Base-by-base conservation (phyloP, 2,797 vertebrate genomes). In the Silurus aristotelis region DNA sequence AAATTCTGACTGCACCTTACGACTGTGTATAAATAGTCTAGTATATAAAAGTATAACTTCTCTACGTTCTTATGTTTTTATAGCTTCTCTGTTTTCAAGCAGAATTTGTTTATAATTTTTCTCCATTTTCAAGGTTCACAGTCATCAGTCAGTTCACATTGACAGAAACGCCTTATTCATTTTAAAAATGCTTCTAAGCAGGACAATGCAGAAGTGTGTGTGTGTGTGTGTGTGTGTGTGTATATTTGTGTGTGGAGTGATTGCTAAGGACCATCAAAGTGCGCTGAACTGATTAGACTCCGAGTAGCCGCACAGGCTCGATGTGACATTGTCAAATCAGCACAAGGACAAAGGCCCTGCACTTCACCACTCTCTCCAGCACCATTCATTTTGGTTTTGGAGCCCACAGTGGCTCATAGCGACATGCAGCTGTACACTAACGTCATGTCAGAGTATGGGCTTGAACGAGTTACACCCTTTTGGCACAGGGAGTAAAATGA, bases 311-410 rank as follows among this genome's bases (percentile, higher is more conserved):
- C 52, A 56, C 61, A 55, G 61, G 6, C 58, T 14, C 12, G 60
- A 22, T 60, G 60, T 86, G 85, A 86, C 80, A 78, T 83, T 86
- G 85, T 78, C 79, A 64, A 86, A 86, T 86, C 85, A 86, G 56
- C 56, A 61, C 72, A 83, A 86, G 85, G 85, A 78, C 85, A 22
- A 70, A 78, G 52, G 66, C 43, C 73, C 72, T 20, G 46, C 25
- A 78, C 78, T 80, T 66, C 60, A 80, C 76, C 77, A 48, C 52
- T 17, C 67, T 58, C 85, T 78, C 64, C 48, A 56, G 46, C 63
- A 79, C 70, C 67, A 63, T 73, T 56, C 60, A 80, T 55, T 75
- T 79, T 1, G 13, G 22, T 75, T 55, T 25, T 8, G 46, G 27
- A 31, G 15, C 6, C 43, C 48, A 14, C 43, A 56, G 73, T 64